A percentile compares a stretch with the other conserved stretches of the same genome.
Conservation (phyloP, 2,888 invertebrate genomes). For the Priocnemis perturbator region DNA sequence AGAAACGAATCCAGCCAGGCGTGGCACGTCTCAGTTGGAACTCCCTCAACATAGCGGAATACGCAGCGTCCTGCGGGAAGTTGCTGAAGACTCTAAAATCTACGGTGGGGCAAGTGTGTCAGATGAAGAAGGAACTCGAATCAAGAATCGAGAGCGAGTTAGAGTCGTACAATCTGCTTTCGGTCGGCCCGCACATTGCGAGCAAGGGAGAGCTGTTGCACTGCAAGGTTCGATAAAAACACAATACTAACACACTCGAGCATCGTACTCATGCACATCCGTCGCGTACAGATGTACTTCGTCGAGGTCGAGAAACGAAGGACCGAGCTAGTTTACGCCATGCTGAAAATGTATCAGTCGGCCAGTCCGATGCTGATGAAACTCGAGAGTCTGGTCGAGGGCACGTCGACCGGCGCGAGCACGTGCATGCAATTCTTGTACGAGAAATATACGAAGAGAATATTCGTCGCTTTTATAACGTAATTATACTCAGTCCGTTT, state of each 20-base stretch:
- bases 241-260: background rate
- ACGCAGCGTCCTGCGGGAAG: slow-evolving; percentile 78
- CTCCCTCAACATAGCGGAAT: slow-evolving; percentile 88
- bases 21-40: slow-evolving; percentile 90
- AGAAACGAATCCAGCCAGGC: slow-evolving; percentile 87
- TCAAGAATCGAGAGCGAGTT: slow-evolving; percentile 59
- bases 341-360: slow-evolving; percentile 86
- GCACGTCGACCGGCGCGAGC: slow-evolving; percentile 86
- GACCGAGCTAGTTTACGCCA: slow-evolving; percentile 81
- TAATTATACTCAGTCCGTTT: slow-evolving; percentile 66
- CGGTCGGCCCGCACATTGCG: slow-evolving; percentile 29
- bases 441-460: slow-evolving; percentile 87
- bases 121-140: slow-evolving; percentile 71
- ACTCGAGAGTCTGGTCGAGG: slow-evolving; percentile 88
- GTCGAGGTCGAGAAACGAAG: slow-evolving; percentile 83
- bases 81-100: slow-evolving; percentile 80
- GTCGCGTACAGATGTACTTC: slow-evolving; percentile 83
- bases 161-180: slow-evolving; percentile 63
- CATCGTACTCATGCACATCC: too few relatives aligned
- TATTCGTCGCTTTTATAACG: slow-evolving; percentile 82
- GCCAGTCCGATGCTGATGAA: slow-evolving; percentile 90
- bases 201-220: slow-evolving; percentile 42
- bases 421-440: slow-evolving; percentile 87
- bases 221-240: slow-evolving; percentile 54
- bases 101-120: slow-evolving; percentile 82